Base-by-base conservation (phyloP, 2,888 invertebrate genomes). In the Nomada hirtipes region DNA sequence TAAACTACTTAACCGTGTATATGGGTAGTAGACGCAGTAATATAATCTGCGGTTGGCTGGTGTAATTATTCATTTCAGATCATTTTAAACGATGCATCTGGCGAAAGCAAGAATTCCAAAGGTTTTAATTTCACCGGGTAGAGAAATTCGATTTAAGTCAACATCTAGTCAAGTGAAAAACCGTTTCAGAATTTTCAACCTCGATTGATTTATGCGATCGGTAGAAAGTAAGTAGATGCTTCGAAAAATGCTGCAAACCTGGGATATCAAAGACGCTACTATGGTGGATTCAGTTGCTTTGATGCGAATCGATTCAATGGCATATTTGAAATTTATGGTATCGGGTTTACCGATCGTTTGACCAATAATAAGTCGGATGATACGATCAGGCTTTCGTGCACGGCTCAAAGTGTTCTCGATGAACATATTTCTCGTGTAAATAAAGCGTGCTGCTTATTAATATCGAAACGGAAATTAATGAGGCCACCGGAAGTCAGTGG, bases 1-100 rank as follows among this genome's bases (percentile, higher is more conserved):
- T 65, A 59, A 53, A 72, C 78, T 76, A 82, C 75, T 85, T 85
- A 85, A 73, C 44, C 57, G 60, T 61, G 61, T 68, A 65, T 55
- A 57, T 29, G 57, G 10, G 50, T 36, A 59, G 50, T 61, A 60
- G 18, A 69, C 63, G 69, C 13, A 18, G 23, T 18, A 15, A 52
- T n/a, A 53, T 36, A 50, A 55, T 63, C 65, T 50, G 44, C 73
- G 47, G 57, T 29, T 10, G 4, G 15, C 63, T 23, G 36, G 53
- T 36, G 20, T 20, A 47, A 64, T 65, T 47, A 52, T 61, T 57
- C 61, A n/a, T n/a, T n/a, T n/a, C n/a, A n/a, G 23, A 50, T 15
- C 47, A 9, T 13, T 4, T 18, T 20, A 67, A 53, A 36, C 36
- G 20, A 29, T 53, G 7, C 47, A 18, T 7, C 4, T 2, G 2